Evolutionary conservation across 2,888 invertebrate species (phyloP).

Genomic region (Lumbricus terrestris): DNA sequence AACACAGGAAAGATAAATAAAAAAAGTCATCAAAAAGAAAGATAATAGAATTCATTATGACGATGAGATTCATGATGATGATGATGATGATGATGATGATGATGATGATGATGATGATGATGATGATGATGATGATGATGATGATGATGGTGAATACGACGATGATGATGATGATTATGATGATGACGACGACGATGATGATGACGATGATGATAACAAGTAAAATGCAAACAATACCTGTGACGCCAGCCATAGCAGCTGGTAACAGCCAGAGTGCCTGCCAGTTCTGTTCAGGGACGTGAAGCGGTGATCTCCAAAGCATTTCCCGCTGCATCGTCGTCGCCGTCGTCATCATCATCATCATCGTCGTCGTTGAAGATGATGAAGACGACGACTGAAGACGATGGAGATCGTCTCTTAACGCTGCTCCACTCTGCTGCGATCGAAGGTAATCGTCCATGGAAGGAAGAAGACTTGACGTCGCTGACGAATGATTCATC

Average conservation of each 20-base stretch:
- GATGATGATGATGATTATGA: conserved; percentile 27
- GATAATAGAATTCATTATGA: background rate
- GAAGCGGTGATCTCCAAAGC: background rate
- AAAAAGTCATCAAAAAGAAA: background rate
- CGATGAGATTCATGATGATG: background rate
- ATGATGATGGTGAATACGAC: conserved; percentile 24
- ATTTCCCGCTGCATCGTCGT: background rate
- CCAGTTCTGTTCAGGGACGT: background rate
- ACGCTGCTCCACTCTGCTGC: background rate
- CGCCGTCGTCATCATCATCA: background rate
- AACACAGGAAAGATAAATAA: too few species aligned
- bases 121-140: conserved; percentile 24
- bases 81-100: conserved; percentile 16
- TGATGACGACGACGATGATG: conserved; percentile 23
- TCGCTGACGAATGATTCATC: background rate
- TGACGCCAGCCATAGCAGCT: background rate
- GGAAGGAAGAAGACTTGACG: background rate
- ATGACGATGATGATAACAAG: conserved; percentile 22
- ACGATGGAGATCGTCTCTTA: background rate
- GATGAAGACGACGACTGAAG: background rate
- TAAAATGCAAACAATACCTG: background rate
- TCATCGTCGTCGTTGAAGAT: too few species aligned
- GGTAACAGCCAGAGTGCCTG: conserved; percentile 10
- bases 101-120: background rate
- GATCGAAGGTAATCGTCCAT: background rate